A percentile compares a stretch with the other conserved stretches of the same genome.
These are phyloP conservation scores for Hestina assimilis DNA, from an alignment of 1,140 invertebrate genomes.

Conservation along the genomic window DNA sequence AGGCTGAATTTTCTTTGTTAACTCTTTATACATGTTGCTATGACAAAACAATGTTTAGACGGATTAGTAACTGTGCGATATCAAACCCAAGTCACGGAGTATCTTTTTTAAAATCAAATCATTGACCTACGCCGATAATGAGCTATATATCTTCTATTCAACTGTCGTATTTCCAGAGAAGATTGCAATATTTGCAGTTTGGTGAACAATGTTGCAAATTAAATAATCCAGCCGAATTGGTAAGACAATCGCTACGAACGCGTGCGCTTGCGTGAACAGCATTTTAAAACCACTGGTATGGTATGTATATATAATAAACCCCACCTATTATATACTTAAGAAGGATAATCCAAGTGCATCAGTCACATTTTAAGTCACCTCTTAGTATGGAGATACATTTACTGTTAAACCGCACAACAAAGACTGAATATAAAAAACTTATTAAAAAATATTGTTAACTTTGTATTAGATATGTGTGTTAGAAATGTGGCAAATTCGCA, in stretches of 20 bases:
- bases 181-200: conserved; percentile 39
- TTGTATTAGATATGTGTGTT: too few relatives aligned
- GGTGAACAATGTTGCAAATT: conserved; percentile 61
- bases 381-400: conserved; percentile 3
- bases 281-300: conserved; percentile 20
- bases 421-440: conserved; percentile 2
- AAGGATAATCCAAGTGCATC: conserved; percentile 18
- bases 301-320: too few relatives aligned
- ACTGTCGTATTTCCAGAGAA: conserved; percentile 44
- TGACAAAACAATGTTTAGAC: too few relatives aligned
- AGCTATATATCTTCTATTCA: conserved; percentile 40
- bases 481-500: too few relatives aligned
- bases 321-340: background rate
- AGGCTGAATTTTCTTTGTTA: too few relatives aligned
- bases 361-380: conserved; percentile 10
- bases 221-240: conserved; percentile 51
- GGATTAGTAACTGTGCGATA: background rate
- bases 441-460: too few relatives aligned
- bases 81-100: background rate
- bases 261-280: conserved; percentile 37
- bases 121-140: background rate
- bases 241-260: conserved; percentile 44
- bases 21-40: too few relatives aligned
- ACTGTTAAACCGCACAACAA: conserved; percentile 15
- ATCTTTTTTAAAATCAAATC: conserved; percentile 13